Percentiles rank a stretch among this genome's conserved stretches.
phyloP scores from a whole-genome alignment of 2,797 vertebrate genomes.

The Rhynchonycteris naso region DNA sequence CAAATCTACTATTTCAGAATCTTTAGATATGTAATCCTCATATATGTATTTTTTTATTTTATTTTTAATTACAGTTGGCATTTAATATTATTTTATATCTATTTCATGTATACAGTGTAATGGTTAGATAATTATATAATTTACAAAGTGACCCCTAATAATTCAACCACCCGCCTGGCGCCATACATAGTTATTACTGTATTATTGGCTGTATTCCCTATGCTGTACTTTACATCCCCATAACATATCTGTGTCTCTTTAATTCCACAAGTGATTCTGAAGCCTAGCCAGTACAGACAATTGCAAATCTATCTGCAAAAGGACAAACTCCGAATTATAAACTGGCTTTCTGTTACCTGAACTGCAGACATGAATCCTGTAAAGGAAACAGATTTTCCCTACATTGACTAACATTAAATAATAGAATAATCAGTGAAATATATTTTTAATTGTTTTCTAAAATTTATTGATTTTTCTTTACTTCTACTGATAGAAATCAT shows the following conservation, averaged over 20 bases:
- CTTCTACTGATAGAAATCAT: too few relatives aligned
- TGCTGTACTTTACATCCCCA: background rate
- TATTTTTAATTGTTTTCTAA: too few relatives aligned
- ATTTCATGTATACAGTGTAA: background rate
- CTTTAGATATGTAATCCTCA: background rate
- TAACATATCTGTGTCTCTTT: background rate
- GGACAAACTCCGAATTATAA: background rate
- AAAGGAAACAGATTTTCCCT: background rate
- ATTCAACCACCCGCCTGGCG: background rate
- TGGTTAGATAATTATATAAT: background rate
- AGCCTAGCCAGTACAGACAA: background rate
- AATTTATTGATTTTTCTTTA: background rate
- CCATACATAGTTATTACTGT: too few relatives aligned
- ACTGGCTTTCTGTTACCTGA: constrained; percentile 8
- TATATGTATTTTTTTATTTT: background rate
- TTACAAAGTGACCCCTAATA: background rate
- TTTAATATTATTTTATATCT: background rate
- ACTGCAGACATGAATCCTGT: background rate
- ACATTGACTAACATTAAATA: background rate
- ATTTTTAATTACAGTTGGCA: background rate
- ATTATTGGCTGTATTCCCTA: background rate
- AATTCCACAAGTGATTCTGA: constrained; percentile 34
- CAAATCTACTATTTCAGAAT: background rate
- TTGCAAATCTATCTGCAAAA: background rate
- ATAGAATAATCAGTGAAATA: too few relatives aligned